A percentile compares a stretch with the other conserved stretches of the same genome.
These are phyloP conservation scores for Clarias gariepinus DNA, from an alignment of 2,113 vertebrate species.

Conservation along the genomic window DNA sequence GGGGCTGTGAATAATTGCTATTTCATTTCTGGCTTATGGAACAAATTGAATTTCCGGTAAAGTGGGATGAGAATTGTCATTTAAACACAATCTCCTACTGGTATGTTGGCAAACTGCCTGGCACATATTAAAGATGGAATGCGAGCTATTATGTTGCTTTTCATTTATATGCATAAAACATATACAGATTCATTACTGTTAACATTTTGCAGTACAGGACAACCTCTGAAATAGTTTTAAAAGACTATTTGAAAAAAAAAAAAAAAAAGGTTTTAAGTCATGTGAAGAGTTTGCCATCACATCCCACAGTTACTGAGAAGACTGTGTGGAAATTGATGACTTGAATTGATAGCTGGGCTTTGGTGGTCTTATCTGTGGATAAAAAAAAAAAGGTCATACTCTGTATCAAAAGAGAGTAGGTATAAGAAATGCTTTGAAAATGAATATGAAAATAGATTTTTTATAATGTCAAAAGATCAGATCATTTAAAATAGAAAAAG, in stretches of 20 bases:
- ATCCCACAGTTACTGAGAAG: conserved; percentile 14
- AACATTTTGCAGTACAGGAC: conserved; percentile 61
- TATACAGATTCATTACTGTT: conserved; percentile 63
- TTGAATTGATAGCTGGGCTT: conserved; percentile 3
- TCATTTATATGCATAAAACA: conserved; percentile 63
- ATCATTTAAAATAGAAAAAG: conserved; percentile 41
- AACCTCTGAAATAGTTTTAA: conserved; percentile 59
- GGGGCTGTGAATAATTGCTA: conserved; percentile 75
- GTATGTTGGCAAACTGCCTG: conserved; percentile 62
- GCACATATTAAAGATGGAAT: conserved; percentile 60
- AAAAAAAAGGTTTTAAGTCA: too few species aligned
- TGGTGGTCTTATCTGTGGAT: not conserved
- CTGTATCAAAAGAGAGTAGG: conserved; percentile 39
- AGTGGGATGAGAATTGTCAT: conserved; percentile 66
- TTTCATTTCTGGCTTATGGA: conserved; percentile 73
- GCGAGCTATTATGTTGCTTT: conserved; percentile 48
- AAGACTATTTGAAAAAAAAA: too few species aligned
- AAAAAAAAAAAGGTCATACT: not conserved
- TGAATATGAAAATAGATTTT: conserved; percentile 55
- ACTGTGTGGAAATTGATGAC: not conserved
- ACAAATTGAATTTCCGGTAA: conserved; percentile 76
- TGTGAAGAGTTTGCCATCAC: not conserved
- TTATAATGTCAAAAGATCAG: conserved; percentile 63
- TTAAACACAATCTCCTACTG: conserved; percentile 70
- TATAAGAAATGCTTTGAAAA: conserved; percentile 38